Evolutionary conservation across 2,113 vertebrate species (phyloP).

Genomic region (Orientallactaga bullata): DNA sequence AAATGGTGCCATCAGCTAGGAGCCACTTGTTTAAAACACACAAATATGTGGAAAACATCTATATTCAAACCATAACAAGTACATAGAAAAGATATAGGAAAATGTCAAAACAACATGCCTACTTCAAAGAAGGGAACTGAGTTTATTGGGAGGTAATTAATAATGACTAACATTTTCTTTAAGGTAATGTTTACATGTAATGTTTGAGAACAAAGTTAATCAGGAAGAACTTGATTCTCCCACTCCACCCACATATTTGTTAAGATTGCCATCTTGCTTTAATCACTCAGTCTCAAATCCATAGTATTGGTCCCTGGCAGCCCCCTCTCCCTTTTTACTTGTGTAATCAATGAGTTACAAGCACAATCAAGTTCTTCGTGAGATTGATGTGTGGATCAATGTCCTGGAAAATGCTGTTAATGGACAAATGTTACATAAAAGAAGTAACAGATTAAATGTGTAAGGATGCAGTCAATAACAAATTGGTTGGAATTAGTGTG

Average conservation of each 20-base stretch:
- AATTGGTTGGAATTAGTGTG: constrained; percentile 10
- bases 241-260: neutral
- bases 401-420: constrained; percentile 72
- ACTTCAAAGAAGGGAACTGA: neutral
- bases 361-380: constrained; percentile 52
- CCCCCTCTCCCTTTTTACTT: neutral
- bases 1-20: neutral
- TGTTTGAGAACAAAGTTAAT: constrained; percentile 25
- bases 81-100: constrained; percentile 8
- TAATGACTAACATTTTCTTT: neutral
- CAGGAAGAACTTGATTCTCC: neutral
- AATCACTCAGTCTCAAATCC: neutral
- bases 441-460: constrained; percentile 52
- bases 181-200: neutral
- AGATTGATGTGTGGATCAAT: constrained; percentile 65
- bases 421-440: constrained; percentile 66
- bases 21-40: too few species aligned
- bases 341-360: constrained; percentile 71
- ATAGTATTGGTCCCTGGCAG: neutral
- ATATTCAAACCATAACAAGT: neutral
- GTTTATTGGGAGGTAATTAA: neutral
- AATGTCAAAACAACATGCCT: neutral
- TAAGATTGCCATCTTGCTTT: neutral
- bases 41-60: too few species aligned
- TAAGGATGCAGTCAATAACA: constrained; percentile 54